Base-by-base conservation (phyloP, 2,113 vertebrate species). In the Illadopsis cleaveri region DNA sequence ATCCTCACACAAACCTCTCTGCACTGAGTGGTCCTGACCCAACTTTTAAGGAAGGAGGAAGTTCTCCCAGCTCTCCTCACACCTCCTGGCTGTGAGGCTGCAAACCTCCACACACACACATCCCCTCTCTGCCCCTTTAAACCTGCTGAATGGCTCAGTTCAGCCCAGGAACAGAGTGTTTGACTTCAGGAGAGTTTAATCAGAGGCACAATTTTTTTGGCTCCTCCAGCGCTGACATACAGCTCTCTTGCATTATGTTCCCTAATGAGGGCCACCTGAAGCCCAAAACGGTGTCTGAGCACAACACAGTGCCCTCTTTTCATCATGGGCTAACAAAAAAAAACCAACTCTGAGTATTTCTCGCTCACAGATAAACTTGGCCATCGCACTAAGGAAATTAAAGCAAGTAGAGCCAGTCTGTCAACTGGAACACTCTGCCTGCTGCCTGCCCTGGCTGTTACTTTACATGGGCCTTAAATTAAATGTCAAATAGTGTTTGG, bases 401-500 rank as follows among this genome's bases (percentile, higher is more conserved):
- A 95, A 83, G 94, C 82, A 92, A 95, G 95, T 16, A 95, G 90
- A 93, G 93, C 82, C 86, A 83, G 82, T 56, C 93, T 92, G 91
- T 95, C 94, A 94, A n/a, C 44, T 86, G 78, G 80, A 97, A 95
- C 19, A 0, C 73, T 89, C 91, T n/a, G 79, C 73, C 86, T 87
- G 75, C 76, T 88, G 88, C 95, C 78, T 91, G 89, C 45, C 64
- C 66, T 92, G 80, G 90, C 91, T 95, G 91, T 89, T 97, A 82
- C 81, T 95, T 87, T 87, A 88, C 73, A 56, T 89, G 69, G 77
- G 37, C 71, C 95, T 96, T 89, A 97, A 95, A 97, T 95, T 96
- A 95, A 97, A 97, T 83, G 95, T 95, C 94, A 97, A 97, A 92
- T 48, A 95, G 37, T 17, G 31, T 79, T 95, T 97, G 97, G 96